Conservation (phyloP, 2,797 vertebrate genomes). For the Novumbra hubbsi region DNA sequence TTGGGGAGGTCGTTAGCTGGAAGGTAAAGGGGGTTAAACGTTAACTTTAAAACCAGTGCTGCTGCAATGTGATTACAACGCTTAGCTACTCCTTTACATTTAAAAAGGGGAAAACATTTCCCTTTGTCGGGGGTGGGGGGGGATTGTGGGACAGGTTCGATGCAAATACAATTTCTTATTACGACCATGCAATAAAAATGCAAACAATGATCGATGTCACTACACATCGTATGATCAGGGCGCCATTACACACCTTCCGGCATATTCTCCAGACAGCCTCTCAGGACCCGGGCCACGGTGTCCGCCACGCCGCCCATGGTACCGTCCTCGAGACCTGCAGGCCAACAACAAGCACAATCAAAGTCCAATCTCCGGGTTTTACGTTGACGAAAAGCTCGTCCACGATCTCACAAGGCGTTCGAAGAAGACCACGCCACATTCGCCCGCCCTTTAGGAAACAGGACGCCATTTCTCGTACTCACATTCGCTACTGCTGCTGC, state of each 20-base stretch:
- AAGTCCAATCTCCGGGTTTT: conserved; percentile 5
- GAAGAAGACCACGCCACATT: background rate
- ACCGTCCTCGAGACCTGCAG: conserved; percentile 82
- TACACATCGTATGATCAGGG: too few relatives aligned
- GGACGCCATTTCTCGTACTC: conserved; percentile 49
- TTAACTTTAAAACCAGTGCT: background rate
- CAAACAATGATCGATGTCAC: too few relatives aligned
- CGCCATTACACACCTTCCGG: conserved; percentile 61
- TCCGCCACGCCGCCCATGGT: conserved; percentile 84
- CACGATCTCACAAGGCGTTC: background rate
- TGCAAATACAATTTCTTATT: too few relatives aligned
- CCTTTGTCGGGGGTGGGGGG: too few relatives aligned
- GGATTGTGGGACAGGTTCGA: too few relatives aligned
- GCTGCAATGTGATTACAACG: background rate
- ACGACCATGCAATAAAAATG: too few relatives aligned
- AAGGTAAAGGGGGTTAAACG: background rate
- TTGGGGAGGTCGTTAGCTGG: conserved; percentile 76
- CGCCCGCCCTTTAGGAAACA: too few relatives aligned
- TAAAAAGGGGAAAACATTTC: too few relatives aligned
- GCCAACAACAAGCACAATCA: conserved; percentile 11
- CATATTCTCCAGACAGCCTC: conserved; percentile 84
- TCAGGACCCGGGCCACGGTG: conserved; percentile 78
- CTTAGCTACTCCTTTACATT: too few relatives aligned
- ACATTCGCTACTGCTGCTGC: conserved; percentile 87
- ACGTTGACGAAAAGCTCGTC: background rate